Base-by-base conservation (phyloP, 2,888 invertebrate genomes). In the Chromoteleia sp. region DNA sequence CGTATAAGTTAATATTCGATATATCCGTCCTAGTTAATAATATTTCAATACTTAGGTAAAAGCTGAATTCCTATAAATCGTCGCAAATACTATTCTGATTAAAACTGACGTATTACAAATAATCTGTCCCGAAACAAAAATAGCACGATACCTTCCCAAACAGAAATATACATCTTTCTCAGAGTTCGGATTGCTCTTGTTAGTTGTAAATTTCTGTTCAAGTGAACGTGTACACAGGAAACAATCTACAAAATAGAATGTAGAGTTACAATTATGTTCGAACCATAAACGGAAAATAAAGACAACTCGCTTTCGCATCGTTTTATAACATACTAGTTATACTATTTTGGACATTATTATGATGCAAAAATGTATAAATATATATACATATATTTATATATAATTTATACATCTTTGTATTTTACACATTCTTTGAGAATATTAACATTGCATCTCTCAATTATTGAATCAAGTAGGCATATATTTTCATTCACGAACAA, bases 391-490 rank as follows among this genome's bases (percentile, higher is more conserved):
- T 71, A 65, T 33, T 54, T 25, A 56, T 63, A 77, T 77, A 77
- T 63, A 15, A 43, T 76, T 65, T 67, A 73, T 71, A 63, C 71
- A 71, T 65, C 52, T 59, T 70, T 8, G 2, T 48, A 65, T 65
- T 78, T 17, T 78, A 78, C 78, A 78, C 78, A 77, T 77, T 77
- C 70, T 70, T 70, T 65, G 63, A 78, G 71, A 78, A 74, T 79
- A 79, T 79, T 79, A 79, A 79, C 68, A 52, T 67, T 79, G 79
- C 79, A 68, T 59, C 67, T 73, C 39, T 73, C 58, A 54, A 43
- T 67, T 73, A 48, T 19, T 56, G 71, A 56, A 56, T 78, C 65
- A 63, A 59, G 14, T 78, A 67, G 67, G 78, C 71, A 78, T 59
- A 61, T 68, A 61, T 54, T 80, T 74, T 70, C 68, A 56, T 74